Evolutionary conservation across 2,888 invertebrate species (phyloP), one percentile per base, ranked within the genome.

Genomic region (Conchocele bisecta): DNA sequence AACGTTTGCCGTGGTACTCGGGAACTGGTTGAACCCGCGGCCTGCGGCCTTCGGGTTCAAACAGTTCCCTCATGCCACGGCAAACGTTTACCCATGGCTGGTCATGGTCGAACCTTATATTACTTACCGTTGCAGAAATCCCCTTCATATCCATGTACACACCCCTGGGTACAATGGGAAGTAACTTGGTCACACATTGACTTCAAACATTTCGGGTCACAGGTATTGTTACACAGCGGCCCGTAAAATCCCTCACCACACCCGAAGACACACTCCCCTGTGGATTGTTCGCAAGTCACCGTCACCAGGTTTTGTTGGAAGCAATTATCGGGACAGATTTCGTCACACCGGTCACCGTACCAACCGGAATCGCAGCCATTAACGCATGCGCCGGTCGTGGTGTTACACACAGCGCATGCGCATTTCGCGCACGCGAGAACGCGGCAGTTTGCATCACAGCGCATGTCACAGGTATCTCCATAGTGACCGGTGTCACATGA

Each of bases 361-460:
- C 70, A 75, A 6, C 75, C 75, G 1, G 51, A 15, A 33, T 75
- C 67, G 46, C 75, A 75, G 4, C 71, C 75, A 33, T 75, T 75
- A 37, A 63, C 53, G 35, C 75, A 75, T 15, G 13, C 22, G 15
- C 75, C 75, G 44, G 56, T 44, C 13, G 54, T 54, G 17, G 28
- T 7, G 29, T 67, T 44, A 60, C 75, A 75, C 3, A 71, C 56
- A 26, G 54, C 64, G 28, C 75, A 75, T 7, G 51, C n/a, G 50
- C 75, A 75, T 11, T 35, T 24, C n/a, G 50, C 17, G 39, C 75
- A 75, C 5, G 75, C 42, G 4, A 75, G 26, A 17, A 51, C 44
- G 4, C 75, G 61, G 29, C 75, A 75, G 60, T 67, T 75, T 11
- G 58, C 48, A 60, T 57, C 63, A 39, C 75, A 75, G 15, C 50